Evolutionary conservation across 2,113 vertebrate species (phyloP), one percentile per base, ranked within the genome.

Genomic region (Hippolais icterina): DNA sequence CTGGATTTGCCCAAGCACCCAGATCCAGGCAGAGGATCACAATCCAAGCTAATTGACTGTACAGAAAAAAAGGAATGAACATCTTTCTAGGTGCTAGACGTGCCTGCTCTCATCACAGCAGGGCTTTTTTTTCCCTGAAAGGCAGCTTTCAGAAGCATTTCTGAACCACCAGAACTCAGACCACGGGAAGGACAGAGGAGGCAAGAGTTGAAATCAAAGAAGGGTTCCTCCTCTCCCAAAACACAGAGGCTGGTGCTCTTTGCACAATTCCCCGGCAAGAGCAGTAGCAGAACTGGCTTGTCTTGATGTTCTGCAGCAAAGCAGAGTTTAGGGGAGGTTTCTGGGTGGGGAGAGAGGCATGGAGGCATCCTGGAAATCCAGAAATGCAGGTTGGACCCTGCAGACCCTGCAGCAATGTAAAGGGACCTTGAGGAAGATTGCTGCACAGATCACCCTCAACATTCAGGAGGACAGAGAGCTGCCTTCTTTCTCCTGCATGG

Each of bases 361-460:
- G 12, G 50, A 92, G 60, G 74, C 94, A 93, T 77, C 65, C 70
- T 65, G 95, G 94, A 76, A 90, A 96, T 94, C 94, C 61, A 72
- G 95, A 95, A 95, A 72, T 28, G 70, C 95, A 91, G 85, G 94
- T 93, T 90, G 71, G 94, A 91, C 86, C 89, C 93, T 20, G 1
- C 53, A 54, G 92, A 59, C 44, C 91, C 86, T 66, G 65, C 81
- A 83, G 90, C 92, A 33, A 57, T 1, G 64, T 24, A 3, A 60
- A 87, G 37, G 31, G 60, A 69, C 37, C 50, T 69, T 12, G 56
- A 68, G 42, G 37, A 64, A 72, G 15, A 22, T 25, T 10, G 15
- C 54, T 24, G 46, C 24, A 5, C 0, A 0, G n/a, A 52, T 41
- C 28, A 15, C 7, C 31, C 68, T 23, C 10, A 2, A 8, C 27